Percentiles rank a stretch among this genome's conserved stretches.
phyloP scores from a whole-genome alignment of 2,113 vertebrate species.

The pig (Sus scrofa) region T2T-Sscrofa CM000830.6:32227501-32228000 shows the following conservation, averaged over 20 bases:
- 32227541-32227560: not conserved
- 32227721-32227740: not conserved
- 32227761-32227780: not conserved
- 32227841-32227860: not conserved
- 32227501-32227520: not conserved
- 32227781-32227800: not conserved
- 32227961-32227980: not conserved
- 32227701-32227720: not conserved
- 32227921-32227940: not conserved
- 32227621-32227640: not conserved
- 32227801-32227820: not conserved
- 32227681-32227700: not conserved
- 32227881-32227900: not conserved
- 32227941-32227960: not conserved
- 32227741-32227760: not conserved
- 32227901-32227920: not conserved
- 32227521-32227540: not conserved
- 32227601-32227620: not conserved
- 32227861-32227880: not conserved
- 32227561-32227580: not conserved
- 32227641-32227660: not conserved
- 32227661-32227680: not conserved
- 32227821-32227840: not conserved
- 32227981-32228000: not conserved
- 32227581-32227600: not conserved